Percentiles rank a stretch among this genome's conserved stretches.
Evolutionary conservation across 2,888 invertebrate species (phyloP).

Genomic region (Drosophila tanythrix): DNA sequence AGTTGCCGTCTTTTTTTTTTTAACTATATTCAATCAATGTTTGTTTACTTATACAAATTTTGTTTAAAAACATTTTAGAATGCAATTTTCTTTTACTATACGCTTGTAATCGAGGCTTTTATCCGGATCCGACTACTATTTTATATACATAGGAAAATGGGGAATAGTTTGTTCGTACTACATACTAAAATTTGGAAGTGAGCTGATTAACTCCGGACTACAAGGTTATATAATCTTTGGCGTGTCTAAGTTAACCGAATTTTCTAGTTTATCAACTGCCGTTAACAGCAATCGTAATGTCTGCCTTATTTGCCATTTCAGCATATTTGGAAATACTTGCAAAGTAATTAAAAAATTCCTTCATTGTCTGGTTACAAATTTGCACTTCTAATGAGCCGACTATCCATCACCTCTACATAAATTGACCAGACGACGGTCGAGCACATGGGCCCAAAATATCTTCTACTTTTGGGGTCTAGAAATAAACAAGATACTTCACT

Average conservation of each 20-base stretch:
- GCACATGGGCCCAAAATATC: constrained; percentile 13
- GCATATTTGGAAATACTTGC: constrained; percentile 9
- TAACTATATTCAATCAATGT: not conserved
- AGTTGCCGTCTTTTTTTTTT: not conserved
- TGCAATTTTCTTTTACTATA: not conserved
- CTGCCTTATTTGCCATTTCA: not conserved
- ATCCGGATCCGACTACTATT: not conserved
- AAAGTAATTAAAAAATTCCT: not conserved
- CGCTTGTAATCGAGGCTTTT: not conserved
- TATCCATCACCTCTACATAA: constrained; percentile 56
- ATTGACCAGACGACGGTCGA: constrained; percentile 42
- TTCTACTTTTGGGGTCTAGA: constrained; percentile 18
- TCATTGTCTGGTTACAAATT: constrained; percentile 1
- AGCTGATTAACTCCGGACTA: not conserved
- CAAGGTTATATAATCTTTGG: not conserved
- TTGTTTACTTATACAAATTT: not conserved
- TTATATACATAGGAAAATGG: not conserved
- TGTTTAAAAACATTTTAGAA: not conserved
- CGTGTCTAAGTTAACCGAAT: not conserved
- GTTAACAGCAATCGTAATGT: not conserved
- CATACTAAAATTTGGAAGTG: accelerated
- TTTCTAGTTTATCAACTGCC: not conserved
- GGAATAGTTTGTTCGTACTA: not conserved
- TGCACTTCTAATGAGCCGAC: constrained; percentile 23
- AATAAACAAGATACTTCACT: constrained; percentile 23